Evolutionary conservation across 1,140 invertebrate species (phyloP).

Genomic region (Popillia japonica): DNA sequence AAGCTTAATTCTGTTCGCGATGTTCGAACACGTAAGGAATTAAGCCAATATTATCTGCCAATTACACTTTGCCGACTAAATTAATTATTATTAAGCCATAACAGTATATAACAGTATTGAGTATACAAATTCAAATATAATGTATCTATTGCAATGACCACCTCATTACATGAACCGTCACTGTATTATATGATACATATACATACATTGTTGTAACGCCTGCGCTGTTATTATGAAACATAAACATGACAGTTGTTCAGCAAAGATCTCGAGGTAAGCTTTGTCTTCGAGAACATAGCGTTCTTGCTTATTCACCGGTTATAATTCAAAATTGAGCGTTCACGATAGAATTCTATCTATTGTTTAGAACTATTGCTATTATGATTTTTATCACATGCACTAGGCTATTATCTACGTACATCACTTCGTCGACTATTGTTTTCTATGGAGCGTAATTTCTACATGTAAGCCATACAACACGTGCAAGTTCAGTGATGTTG

Average conservation of each 20-base stretch:
- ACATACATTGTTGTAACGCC: not conserved
- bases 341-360: conserved; percentile 4
- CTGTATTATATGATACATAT: not conserved
- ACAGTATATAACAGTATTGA: no score
- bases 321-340: conserved; percentile 19
- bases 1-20: no score
- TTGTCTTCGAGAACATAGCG: not conserved
- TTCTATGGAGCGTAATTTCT: not conserved
- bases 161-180: not conserved
- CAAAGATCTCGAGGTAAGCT: not conserved
- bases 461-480: not conserved
- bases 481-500: conserved; percentile 12
- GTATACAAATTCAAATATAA: no score
- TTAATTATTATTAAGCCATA: no score
- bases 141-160: no score
- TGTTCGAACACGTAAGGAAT: no score
- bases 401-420: not conserved
- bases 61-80: no score
- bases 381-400: conserved; percentile 13
- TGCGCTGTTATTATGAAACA: conserved; percentile 13
- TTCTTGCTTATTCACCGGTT: conserved; percentile 25
- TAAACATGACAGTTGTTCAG: conserved; percentile 16
- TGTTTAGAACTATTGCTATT: conserved; percentile 22
- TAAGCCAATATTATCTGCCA: no score
- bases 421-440: conserved; percentile 8